Percentiles rank a stretch among this genome's conserved stretches.
These are phyloP conservation scores for Julus scanicus DNA, from an alignment of 2,888 invertebrate genomes.

Conservation along the genomic window DNA sequence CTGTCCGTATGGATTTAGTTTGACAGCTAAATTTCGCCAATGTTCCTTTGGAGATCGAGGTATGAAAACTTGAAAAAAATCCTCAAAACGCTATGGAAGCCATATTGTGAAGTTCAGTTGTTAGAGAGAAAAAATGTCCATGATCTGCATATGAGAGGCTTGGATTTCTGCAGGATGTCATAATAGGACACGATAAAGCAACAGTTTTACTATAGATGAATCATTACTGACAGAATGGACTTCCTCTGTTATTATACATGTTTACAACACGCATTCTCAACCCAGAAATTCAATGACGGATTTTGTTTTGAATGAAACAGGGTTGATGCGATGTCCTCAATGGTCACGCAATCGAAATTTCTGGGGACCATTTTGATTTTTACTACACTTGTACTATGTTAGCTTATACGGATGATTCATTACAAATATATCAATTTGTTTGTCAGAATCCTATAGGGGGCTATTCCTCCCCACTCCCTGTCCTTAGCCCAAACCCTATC, in stretches of 20 bases:
- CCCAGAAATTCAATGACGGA: neutral
- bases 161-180: too few relatives aligned
- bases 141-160: too few relatives aligned
- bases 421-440: neutral
- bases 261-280: neutral
- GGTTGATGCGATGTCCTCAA: neutral
- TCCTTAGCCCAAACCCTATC: too few relatives aligned
- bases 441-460: neutral
- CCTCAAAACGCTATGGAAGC: neutral
- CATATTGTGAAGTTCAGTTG: constrained; percentile 9
- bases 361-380: neutral
- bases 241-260: neutral
- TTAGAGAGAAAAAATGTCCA: neutral
- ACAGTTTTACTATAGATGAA: neutral
- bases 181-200: neutral
- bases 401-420: neutral
- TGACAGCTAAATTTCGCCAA: constrained; percentile 71
- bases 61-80: constrained; percentile 63
- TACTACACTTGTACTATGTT: neutral
- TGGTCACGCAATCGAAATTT: neutral
- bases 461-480: too few relatives aligned
- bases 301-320: constrained; percentile 40
- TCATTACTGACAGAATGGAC: neutral
- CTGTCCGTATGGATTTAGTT: constrained; percentile 73
- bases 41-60: constrained; percentile 72